These are phyloP conservation scores for Datnioides undecimradiatus DNA, from an alignment of 2,113 vertebrate genomes.

Conservation along the genomic window DNA sequence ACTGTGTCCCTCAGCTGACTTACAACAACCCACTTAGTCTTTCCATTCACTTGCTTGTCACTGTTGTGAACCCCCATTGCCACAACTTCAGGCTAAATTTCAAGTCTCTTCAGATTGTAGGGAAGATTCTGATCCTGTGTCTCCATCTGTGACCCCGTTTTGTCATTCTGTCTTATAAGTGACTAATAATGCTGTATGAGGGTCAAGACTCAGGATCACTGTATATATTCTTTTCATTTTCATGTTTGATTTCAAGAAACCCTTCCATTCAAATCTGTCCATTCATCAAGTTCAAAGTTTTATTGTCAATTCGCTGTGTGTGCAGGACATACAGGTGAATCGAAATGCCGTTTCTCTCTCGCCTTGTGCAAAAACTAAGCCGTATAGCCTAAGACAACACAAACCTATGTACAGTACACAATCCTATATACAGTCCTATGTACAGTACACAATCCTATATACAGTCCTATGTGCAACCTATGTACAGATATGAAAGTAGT, in stretches of 20 bases:
- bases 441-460: too few species aligned
- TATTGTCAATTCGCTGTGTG: too few species aligned
- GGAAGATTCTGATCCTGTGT: not conserved
- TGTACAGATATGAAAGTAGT: too few species aligned
- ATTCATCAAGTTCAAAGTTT: too few species aligned
- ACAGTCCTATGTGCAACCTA: too few species aligned
- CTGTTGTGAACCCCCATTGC: constrained; percentile 35
- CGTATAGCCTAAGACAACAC: too few species aligned
- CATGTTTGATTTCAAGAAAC: constrained; percentile 36
- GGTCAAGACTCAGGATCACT: constrained; percentile 55
- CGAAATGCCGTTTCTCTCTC: too few species aligned
- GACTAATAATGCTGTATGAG: constrained; percentile 25
- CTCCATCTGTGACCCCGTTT: constrained; percentile 29
- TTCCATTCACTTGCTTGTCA: constrained; percentile 67
- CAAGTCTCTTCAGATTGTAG: constrained; percentile 44
- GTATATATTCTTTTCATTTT: constrained; percentile 35
- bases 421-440: too few species aligned
- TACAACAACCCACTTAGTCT: constrained; percentile 62
- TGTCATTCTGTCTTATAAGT: constrained; percentile 41
- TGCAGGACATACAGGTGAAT: too few species aligned
- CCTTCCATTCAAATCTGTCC: too few species aligned
- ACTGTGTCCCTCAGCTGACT: not conserved
- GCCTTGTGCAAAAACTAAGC: too few species aligned
- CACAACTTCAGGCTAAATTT: not conserved
- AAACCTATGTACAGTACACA: too few species aligned